Evolutionary conservation across 2,888 invertebrate genomes (phyloP), one percentile per base, ranked within the genome.

Genomic region (Chymomyza amoena): DNA sequence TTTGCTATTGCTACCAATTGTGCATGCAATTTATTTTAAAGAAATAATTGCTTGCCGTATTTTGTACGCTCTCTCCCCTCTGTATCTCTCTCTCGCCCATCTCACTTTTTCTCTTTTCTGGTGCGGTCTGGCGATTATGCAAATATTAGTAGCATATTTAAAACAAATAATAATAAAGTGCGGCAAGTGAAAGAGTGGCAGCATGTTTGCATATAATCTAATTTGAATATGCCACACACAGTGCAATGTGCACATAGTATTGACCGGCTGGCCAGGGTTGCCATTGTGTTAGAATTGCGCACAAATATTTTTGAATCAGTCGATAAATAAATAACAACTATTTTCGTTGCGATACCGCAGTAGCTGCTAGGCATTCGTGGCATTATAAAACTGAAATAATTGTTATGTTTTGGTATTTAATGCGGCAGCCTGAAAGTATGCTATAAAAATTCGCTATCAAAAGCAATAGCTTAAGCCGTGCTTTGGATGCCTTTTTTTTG

Each of bases 21-120:
- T 88, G 87, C 88, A 85, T 85, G 84, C 84, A 85, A 85, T 85
- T 85, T 85, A 86, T 85, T 85, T 86, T 86, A 81, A 86, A 88
- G 84, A 85, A 85, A 85, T 85, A 85, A 85, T 85, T 85, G 84
- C 84, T 88, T 72, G 76, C 75, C 82, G 72, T 66, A 72, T 68
- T 57, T 25, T 25, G 75, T 68, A 72, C 20, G 68, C 54, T 59
- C 59, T 7, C 52, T 18, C 61, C 32, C 15, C 59, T 7, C 18
- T 7, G 7, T 0, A 18, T 10, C 52, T 9, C 16, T 13, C 16
- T 9, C 20, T 25, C 18, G 1, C 10, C 18, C 4, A 25, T 1
- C 20, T 54, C 9, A 2, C 62, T 64, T 16, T 81, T 65, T 64
- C 80, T 32, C 32, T 32, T 9, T 32, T 6, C 39, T 45, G 39